Base-by-base conservation (phyloP, 2,113 vertebrate genomes). In the Rhinoderma darwinii region DNA sequence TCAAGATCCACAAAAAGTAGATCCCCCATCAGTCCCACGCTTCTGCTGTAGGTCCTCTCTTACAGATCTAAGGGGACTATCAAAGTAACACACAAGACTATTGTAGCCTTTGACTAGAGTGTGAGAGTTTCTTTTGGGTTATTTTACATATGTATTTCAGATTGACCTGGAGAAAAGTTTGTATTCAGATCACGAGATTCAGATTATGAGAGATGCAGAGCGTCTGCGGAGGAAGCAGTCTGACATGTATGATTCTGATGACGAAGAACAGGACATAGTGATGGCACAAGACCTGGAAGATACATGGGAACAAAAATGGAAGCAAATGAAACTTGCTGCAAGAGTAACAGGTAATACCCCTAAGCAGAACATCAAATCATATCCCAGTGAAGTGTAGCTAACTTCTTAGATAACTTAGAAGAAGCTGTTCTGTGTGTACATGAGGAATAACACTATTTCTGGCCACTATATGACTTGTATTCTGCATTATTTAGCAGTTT, bases 281-380 rank as follows among this genome's bases (percentile, higher is more conserved):
- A 92, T 96, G 86, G 90, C 89, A 6, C 96, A 96, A 61, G 98
- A 99, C 89, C 82, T 97, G 88, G 98, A 99, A 88, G 98, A 99
- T 3, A 73, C 88, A 3, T 99, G 98, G 98, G 98, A 99, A 8
- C 97, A 98, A 93, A 96, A 93, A 10, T 88, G 97, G 2, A 94
- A 93, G 37, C 79, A 0, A 0, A 97, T 97, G 83, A 89, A 93
- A 84, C 89, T 93, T 20, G 95, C 94, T 5, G 74, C 87, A 0
- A 93, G 96, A 51, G 17, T 92, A 85, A 94, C 90, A 94, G 97
- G 97, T 99, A 80, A 56, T 32, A 3, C 32, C 66, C 10, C 7
- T 3, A 14, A 15, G 59, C 59, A n/a, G 11, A 56, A 56, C 22
- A 66, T n/a, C n/a, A n/a, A n/a, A n/a, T n/a, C n/a, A n/a, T n/a